These are phyloP conservation scores for Bovichtus diacanthus DNA, from an alignment of 2,797 vertebrate species.

Conservation along the genomic window DNA sequence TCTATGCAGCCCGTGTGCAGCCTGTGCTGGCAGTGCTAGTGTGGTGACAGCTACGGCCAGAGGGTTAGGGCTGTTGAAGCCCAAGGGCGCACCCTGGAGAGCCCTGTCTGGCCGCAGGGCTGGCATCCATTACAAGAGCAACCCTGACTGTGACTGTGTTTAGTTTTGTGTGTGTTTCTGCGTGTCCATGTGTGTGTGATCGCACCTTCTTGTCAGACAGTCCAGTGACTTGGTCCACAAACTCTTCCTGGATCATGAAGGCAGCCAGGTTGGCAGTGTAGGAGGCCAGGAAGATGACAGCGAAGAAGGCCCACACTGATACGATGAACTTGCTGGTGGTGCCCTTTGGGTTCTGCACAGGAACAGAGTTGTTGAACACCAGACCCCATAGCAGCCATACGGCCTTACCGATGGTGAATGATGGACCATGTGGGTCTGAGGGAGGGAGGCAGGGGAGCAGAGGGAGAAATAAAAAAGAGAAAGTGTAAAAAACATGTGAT, in stretches of 20 bases:
- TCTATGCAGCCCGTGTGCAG: slow-evolving; percentile 40
- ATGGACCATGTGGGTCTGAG: slow-evolving; percentile 95
- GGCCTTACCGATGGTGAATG: slow-evolving; percentile 97
- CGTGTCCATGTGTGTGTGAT: slow-evolving; percentile 31
- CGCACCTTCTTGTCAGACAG: slow-evolving; percentile 98
- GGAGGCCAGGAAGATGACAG: slow-evolving; percentile 98
- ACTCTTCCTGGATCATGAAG: slow-evolving; percentile 99
- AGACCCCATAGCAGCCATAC: slow-evolving; percentile 98
- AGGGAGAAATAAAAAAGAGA: not conserved
- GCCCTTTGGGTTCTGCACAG: slow-evolving; percentile 97
- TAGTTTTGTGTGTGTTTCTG: slow-evolving; percentile 38
- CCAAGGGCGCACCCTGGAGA: slow-evolving; percentile 65
- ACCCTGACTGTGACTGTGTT: slow-evolving; percentile 57
- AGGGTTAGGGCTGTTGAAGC: slow-evolving; percentile 70
- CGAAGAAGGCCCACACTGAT: slow-evolving; percentile 99
- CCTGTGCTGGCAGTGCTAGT: slow-evolving; percentile 68
- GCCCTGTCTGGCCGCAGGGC: slow-evolving; percentile 74
- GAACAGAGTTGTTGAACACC: slow-evolving; percentile 99
- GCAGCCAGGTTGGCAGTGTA: slow-evolving; percentile 99
- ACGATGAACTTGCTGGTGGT: slow-evolving; percentile 99
- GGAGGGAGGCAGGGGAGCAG: slow-evolving; percentile 7
- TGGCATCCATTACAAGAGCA: slow-evolving; percentile 75
- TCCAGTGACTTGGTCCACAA: slow-evolving; percentile 98
- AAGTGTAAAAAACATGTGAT: not conserved
- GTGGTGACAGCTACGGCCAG: slow-evolving; percentile 73